Evolutionary conservation across 2,888 invertebrate genomes (phyloP).

Genomic region (Drosophila crucigera): DNA sequence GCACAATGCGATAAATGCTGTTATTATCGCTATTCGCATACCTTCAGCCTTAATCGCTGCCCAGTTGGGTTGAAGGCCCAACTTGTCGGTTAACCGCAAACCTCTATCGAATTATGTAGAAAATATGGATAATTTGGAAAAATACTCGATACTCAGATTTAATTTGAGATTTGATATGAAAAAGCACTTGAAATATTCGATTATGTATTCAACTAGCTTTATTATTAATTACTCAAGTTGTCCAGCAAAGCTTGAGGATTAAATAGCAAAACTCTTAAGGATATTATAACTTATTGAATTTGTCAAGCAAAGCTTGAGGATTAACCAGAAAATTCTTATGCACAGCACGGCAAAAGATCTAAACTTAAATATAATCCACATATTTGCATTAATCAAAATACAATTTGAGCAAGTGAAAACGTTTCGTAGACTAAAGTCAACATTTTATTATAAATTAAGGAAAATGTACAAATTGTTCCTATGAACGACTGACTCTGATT

Average conservation of each 20-base stretch:
- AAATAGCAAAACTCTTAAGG: background rate
- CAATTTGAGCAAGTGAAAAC: background rate
- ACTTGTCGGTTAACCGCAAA: slow-evolving; percentile 30
- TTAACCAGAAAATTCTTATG: background rate
- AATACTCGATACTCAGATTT: background rate
- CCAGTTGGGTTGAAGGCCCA: slow-evolving; percentile 1
- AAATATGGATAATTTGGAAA: background rate
- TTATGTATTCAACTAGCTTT: background rate
- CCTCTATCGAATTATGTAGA: slow-evolving; percentile 8
- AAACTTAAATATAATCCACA: background rate
- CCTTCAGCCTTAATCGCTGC: slow-evolving; percentile 22
- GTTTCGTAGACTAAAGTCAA: background rate
- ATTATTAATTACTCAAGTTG: background rate
- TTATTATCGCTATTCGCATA: slow-evolving; percentile 21
- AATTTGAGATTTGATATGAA: background rate
- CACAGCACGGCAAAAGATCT: background rate
- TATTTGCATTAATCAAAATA: background rate
- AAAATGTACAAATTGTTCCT: background rate
- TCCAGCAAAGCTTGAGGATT: background rate
- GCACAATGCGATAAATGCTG: slow-evolving; percentile 29
- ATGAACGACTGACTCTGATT: background rate
- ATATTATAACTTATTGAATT: background rate
- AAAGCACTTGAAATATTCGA: background rate
- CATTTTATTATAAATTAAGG: background rate
- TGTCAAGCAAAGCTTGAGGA: background rate